Base-by-base conservation (phyloP, 2,888 invertebrate genomes). In the Drosophila aldrichi region DNA sequence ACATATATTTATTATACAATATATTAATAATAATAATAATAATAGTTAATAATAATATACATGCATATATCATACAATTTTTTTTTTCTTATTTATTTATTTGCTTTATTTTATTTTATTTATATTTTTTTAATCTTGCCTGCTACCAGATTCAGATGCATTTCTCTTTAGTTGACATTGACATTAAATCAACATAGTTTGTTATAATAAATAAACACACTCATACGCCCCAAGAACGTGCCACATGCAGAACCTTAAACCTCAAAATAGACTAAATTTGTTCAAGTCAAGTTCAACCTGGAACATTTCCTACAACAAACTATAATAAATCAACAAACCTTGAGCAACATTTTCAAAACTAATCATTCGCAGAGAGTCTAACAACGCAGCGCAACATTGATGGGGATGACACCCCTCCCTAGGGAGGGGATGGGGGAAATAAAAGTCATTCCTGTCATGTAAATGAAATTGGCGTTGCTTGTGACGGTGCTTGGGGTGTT, bases 391-490 rank as follows among this genome's bases (percentile, higher is more conserved):
- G 48, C 32, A 48, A 12, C 48, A 48, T 16, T 22, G 25, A 46
- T 22, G 20, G 22, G 16, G 12, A 38, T 32, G 52, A 43, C 32
- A 44, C 60, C 61, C 55, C 6, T 18, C 61, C 55, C 6, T 18
- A 18, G 18, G 29, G 29, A 18, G 22, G 36, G 9, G 49, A n/a
- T n/a, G 1, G 32, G 22, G 7, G 16, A 16, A 7, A 6, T 36
- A 36, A 60, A 64, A 34, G 32, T 78, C 74, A 36, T 55, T 55
- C 36, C 60, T 60, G 67, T 68, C 74, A 76, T 76, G 82, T 70
- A 71, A 79, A 81, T 68, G 69, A 70, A 81, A 87, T 88, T 79
- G 82, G 65, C 79, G 73, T 81, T 61, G 69, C 58, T 63, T 60
- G 52, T 59, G 62, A 56, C 68, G 70, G 32, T 76, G 74, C 61